Percentiles rank a stretch among this genome's conserved stretches.
phyloP scores from a whole-genome alignment of 2,888 invertebrate species.

The Sphaerophoria rueppellii region DNA sequence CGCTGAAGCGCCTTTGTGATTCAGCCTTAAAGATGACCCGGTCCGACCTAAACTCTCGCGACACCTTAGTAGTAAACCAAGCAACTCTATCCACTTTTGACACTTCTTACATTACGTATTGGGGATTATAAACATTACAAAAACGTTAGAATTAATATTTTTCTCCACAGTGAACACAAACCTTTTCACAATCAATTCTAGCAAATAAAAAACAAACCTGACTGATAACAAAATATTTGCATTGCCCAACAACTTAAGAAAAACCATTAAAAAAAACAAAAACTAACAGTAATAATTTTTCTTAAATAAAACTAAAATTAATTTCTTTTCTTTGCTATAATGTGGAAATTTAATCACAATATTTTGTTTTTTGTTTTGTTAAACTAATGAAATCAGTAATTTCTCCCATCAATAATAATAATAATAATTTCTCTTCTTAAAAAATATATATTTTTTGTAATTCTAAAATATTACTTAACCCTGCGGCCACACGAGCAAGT shows the following conservation, averaged over 20 bases:
- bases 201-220: too few relatives aligned
- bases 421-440: conserved; percentile 36
- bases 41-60: too few relatives aligned
- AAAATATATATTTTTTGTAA: conserved; percentile 18
- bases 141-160: too few relatives aligned
- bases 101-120: too few relatives aligned
- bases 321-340: conserved; percentile 14
- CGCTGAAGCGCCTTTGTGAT: too few relatives aligned
- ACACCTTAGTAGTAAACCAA: too few relatives aligned
- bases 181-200: too few relatives aligned
- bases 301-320: conserved; percentile 5
- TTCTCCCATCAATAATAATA: not conserved
- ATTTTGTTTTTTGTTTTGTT: conserved; percentile 8
- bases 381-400: conserved; percentile 15
- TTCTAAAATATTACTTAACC: conserved; percentile 21
- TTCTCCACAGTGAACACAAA: too few relatives aligned
- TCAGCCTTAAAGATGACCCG: too few relatives aligned
- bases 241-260: conserved; percentile 1
- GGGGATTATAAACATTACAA: too few relatives aligned
- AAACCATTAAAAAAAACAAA: not conserved
- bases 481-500: too few relatives aligned
- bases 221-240: conserved; percentile 1
- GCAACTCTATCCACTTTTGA: too few relatives aligned
- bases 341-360: conserved; percentile 43
- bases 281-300: not conserved